phyloP scores from a whole-genome alignment of 1,140 invertebrate species.

The Gonioctena quinquepunctata region DNA sequence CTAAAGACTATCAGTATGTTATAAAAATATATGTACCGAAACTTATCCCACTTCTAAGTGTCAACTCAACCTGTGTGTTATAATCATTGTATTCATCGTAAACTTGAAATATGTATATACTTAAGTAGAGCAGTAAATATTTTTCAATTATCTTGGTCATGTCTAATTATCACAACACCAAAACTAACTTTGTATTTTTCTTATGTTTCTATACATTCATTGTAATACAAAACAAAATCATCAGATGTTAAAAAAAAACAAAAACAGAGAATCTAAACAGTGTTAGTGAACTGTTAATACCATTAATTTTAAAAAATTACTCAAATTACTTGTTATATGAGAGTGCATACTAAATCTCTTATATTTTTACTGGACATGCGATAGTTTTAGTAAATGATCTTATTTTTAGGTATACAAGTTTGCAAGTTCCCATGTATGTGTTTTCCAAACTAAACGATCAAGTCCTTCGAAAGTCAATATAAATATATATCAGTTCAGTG shows the following conservation, averaged over 20 bases:
- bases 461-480: neutral
- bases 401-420: neutral
- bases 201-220: conserved; percentile 13
- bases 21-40: too few species aligned
- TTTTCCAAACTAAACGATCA: neutral
- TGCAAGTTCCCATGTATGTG: neutral
- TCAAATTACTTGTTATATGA: neutral
- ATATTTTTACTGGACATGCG: neutral
- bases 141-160: conserved; percentile 26
- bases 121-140: conserved; percentile 20
- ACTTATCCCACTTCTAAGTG: too few species aligned
- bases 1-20: too few species aligned
- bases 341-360: conserved; percentile 9
- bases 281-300: conserved; percentile 15
- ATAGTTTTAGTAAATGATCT: conserved; percentile 4
- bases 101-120: conserved; percentile 6
- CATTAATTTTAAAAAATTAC: conserved; percentile 9
- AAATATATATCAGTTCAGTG: conserved; percentile 35
- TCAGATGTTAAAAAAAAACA: too few species aligned
- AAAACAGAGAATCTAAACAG: conserved; percentile 8
- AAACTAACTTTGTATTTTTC: conserved; percentile 22
- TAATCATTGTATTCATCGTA: too few species aligned
- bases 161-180: conserved; percentile 34
- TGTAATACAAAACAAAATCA: conserved; percentile 19
- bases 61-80: too few species aligned